Percentiles rank a stretch among this genome's conserved stretches.
Conservation (phyloP, 2,797 vertebrate species). For the Lagorchestes hirsutus region DNA sequence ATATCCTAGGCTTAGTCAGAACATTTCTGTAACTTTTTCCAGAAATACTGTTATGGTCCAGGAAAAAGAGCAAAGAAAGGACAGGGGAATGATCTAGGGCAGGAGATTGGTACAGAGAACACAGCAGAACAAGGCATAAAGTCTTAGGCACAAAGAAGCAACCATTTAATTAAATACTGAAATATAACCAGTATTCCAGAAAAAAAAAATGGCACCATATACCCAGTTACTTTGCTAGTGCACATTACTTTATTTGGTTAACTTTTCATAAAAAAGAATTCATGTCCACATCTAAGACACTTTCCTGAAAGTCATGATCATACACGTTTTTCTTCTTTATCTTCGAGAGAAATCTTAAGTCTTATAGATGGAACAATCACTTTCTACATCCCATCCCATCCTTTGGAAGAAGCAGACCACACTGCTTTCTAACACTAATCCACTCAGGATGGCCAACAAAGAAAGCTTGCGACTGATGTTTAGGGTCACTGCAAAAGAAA, state of each 20-base stretch:
- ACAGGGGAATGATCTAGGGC: background rate
- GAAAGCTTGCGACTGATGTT: conserved; percentile 91
- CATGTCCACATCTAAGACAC: background rate
- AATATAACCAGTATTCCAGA: background rate
- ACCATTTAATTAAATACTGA: background rate
- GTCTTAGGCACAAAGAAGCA: background rate
- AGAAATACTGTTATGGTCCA: background rate
- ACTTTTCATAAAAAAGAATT: background rate
- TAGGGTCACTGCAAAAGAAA: conserved; percentile 90
- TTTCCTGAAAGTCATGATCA: background rate
- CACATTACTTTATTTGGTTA: background rate
- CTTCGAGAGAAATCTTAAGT: conserved; percentile 66
- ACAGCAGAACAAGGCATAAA: background rate
- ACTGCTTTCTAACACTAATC: conserved; percentile 91
- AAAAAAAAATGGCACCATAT: background rate
- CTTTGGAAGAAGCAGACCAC: conserved; percentile 85
- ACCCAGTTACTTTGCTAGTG: background rate
- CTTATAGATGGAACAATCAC: conserved; percentile 58
- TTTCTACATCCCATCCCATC: conserved; percentile 86
- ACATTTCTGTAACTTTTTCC: background rate
- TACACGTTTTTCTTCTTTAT: background rate
- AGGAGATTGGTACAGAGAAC: background rate
- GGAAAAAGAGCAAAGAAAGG: background rate
- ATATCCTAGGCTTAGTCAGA: background rate
- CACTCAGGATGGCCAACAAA: conserved; percentile 88